A percentile compares a stretch with the other conserved stretches of the same genome.
phyloP scores from a whole-genome alignment of 2,113 vertebrate species.

The Myotis yumanensis region DNA sequence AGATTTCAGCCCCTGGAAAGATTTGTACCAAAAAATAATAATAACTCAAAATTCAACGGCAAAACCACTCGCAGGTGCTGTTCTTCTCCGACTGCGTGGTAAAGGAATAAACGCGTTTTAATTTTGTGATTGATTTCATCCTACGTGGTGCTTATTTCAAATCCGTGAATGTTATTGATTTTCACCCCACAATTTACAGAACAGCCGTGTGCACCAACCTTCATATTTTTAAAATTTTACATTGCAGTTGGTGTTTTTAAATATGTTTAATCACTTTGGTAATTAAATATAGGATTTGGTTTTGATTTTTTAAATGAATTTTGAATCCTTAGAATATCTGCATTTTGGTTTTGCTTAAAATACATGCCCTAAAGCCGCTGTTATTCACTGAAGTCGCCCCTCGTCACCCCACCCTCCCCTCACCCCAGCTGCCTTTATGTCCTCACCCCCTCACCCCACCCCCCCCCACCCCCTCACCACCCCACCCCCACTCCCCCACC shows the following conservation, averaged over 20 bases:
- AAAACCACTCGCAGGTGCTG: not conserved
- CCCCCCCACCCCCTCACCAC: too few species aligned
- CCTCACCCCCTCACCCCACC: too few species aligned
- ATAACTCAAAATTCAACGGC: not conserved
- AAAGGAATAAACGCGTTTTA: not conserved
- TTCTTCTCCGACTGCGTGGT: not conserved
- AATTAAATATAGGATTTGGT: not conserved
- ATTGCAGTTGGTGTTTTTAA: not conserved
- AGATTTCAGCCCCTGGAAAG: not conserved
- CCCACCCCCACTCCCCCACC: too few species aligned
- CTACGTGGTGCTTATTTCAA: not conserved
- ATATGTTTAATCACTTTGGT: not conserved
- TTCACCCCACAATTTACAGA: not conserved
- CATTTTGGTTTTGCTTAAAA: fast-evolving
- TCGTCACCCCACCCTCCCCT: not conserved
- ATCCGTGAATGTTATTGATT: not conserved
- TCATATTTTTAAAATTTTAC: not conserved
- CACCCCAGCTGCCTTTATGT: not conserved
- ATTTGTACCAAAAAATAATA: not conserved
- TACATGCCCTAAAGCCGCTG: fast-evolving
- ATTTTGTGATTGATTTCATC: not conserved
- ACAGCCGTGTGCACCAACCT: too few species aligned
- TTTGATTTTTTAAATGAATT: not conserved
- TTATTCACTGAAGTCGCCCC: not conserved
- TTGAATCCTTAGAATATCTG: not conserved